Conservation (phyloP, 2,113 vertebrate species). For the Chionomys nivalis region DNA sequence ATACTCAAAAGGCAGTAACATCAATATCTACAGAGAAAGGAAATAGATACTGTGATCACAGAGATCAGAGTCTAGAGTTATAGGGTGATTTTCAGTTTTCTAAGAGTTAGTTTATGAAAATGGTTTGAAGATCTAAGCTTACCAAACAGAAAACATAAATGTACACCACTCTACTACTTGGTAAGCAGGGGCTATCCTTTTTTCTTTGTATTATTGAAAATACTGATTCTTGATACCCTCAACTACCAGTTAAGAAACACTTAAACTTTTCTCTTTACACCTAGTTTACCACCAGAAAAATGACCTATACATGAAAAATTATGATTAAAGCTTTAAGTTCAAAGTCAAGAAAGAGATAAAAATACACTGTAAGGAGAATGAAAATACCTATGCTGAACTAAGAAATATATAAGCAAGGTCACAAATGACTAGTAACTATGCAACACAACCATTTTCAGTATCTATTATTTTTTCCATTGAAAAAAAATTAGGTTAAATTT, state of each 20-base stretch:
- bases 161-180: constrained; percentile 33
- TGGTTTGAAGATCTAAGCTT: constrained; percentile 46
- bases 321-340: constrained; percentile 74
- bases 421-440: constrained; percentile 83
- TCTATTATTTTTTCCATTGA: constrained; percentile 73
- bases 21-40: constrained; percentile 51
- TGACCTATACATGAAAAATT: constrained; percentile 50
- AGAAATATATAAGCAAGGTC: constrained; percentile 77
- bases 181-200: constrained; percentile 60
- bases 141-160: constrained; percentile 64
- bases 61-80: constrained; percentile 60
- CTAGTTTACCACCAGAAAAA: constrained; percentile 58
- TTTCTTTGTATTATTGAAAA: constrained; percentile 48
- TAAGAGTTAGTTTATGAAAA: constrained; percentile 64
- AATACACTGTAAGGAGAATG: constrained; percentile 70
- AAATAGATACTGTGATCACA: constrained; percentile 59
- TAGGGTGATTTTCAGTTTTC: constrained; percentile 61
- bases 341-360: constrained; percentile 72
- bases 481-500: constrained; percentile 67
- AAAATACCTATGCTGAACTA: constrained; percentile 77
- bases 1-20: constrained; percentile 29
- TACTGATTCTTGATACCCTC: constrained; percentile 68
- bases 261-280: constrained; percentile 69
- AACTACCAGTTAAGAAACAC: constrained; percentile 55
- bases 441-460: constrained; percentile 78